Base-by-base conservation (phyloP, 2,113 vertebrate genomes). In the Dicrurus megarhynchus region DNA sequence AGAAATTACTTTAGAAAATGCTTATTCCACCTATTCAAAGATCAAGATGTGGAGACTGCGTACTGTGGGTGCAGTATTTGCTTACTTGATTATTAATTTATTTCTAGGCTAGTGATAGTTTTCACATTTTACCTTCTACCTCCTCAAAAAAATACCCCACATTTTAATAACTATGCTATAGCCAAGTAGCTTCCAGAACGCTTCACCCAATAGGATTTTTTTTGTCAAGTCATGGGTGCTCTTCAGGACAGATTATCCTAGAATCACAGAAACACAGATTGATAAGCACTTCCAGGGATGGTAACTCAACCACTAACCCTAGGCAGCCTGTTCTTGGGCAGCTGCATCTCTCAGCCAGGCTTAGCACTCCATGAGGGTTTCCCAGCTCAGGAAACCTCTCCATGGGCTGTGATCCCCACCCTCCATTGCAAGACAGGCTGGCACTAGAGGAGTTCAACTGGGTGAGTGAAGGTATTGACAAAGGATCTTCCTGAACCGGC, bases 321-420 rank as follows among this genome's bases (percentile, higher is more conserved):
- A 20, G 23, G 19, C 23, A 81, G 33, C 18, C 44, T 67, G 20
- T 26, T 30, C 28, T 23, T n/a, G 11, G 35, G 37, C 23, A 52
- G 44, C 39, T 53, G 47, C 53, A 60, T 24, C n/a, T 83, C 53
- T 28, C 53, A 68, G 46, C 16, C 5, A 5, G 6, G 16, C 39
- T 67, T 23, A 6, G 53, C n/a, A 17, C 8, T 11, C 11, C 13
- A 11, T 26, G 24, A 18, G 24, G 41, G 8, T 16, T 60, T 41
- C 13, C 61, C 55, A 68, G 46, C 17, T 35, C 55, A 61, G 47
- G 21, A 89, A 68, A 32, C 13, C 6, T 64, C 24, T 4, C 18
- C 3, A 6, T 4, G 22, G 19, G 10, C 24, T 78, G 32, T 7
- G 11, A 68, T 53, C 7, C 11, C 9, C 4, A 6, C 3, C 1